These are phyloP conservation scores for Apostichopus leukothele DNA, from an alignment of 53 echinoderm and acorn worm genomes.

Conservation along the genomic window DNA sequence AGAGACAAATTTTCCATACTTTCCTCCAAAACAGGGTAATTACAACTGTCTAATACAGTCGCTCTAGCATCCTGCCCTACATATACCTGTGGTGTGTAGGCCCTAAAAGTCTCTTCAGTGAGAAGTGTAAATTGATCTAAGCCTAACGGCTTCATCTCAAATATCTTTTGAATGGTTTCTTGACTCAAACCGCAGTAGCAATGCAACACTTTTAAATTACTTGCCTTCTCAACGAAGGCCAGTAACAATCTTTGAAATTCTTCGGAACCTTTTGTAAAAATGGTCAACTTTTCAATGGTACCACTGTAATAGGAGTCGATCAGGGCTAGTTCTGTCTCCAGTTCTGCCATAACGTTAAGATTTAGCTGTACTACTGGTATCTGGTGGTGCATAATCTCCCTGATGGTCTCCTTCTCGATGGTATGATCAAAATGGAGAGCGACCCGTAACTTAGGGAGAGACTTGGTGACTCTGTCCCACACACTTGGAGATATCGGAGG, in stretches of 20 bases:
- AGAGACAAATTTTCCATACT: neutral
- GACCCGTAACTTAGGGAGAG: conserved; percentile 68
- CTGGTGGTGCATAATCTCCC: conserved; percentile 74
- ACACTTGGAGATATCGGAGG: conserved; percentile 68
- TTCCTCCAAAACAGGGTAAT: conserved; percentile 25
- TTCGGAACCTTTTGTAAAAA: conserved; percentile 76
- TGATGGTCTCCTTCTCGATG: conserved; percentile 83
- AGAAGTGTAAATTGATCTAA: conserved; percentile 32
- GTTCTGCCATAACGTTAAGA: conserved; percentile 77
- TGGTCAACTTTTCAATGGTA: conserved; percentile 74
- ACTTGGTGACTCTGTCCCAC: conserved; percentile 69
- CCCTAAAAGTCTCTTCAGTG: conserved; percentile 31
- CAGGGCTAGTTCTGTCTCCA: conserved; percentile 73
- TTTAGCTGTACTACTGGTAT: conserved; percentile 81
- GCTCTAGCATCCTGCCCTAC: conserved; percentile 27
- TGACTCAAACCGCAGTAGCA: conserved; percentile 80
- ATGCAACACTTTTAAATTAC: conserved; percentile 70
- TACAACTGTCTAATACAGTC: conserved; percentile 21
- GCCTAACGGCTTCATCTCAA: neutral
- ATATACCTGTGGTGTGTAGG: conserved; percentile 7
- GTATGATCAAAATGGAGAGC: conserved; percentile 88
- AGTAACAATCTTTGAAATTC: conserved; percentile 71
- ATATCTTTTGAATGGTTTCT: conserved; percentile 36
- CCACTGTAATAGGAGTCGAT: conserved; percentile 61
- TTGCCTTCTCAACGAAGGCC: conserved; percentile 63